These are phyloP conservation scores for Cheilosia scutellata DNA, from an alignment of 2,888 invertebrate genomes.

Conservation along the genomic window DNA sequence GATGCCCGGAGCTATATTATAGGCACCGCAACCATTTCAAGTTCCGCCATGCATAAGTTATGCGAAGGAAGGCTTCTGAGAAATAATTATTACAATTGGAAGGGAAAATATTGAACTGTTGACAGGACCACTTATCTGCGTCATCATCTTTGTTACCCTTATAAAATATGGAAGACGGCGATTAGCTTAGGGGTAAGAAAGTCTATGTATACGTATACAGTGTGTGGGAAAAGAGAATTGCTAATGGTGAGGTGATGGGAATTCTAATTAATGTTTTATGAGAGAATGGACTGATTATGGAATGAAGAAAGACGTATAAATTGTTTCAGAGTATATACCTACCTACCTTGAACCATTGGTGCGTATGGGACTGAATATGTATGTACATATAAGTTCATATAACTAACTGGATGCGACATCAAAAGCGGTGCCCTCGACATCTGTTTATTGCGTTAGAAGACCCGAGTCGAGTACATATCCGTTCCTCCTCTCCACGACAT, in stretches of 20 bases:
- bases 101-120: slow-evolving; percentile 51
- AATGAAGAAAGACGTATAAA: no score
- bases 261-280: no score
- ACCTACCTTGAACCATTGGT: no score
- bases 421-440: no score
- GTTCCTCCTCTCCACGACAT: no score
- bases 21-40: slow-evolving; percentile 33
- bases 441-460: no score
- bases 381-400: no score
- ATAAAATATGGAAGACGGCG: slow-evolving; percentile 47
- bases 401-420: no score
- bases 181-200: slow-evolving; percentile 32
- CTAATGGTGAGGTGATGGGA: not conserved
- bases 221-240: not conserved
- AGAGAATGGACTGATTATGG: no score
- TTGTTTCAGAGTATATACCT: no score
- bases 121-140: slow-evolving; percentile 58
- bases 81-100: slow-evolving; percentile 54
- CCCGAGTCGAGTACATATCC: no score
- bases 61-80: slow-evolving; percentile 13
- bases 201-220: not conserved
- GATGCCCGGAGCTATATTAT: not conserved
- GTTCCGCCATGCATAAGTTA: slow-evolving; percentile 56
- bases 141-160: slow-evolving; percentile 44
- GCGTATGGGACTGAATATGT: no score